Evolutionary conservation across 2,113 vertebrate species (phyloP).

Genomic region (Ammospiza caudacuta): DNA sequence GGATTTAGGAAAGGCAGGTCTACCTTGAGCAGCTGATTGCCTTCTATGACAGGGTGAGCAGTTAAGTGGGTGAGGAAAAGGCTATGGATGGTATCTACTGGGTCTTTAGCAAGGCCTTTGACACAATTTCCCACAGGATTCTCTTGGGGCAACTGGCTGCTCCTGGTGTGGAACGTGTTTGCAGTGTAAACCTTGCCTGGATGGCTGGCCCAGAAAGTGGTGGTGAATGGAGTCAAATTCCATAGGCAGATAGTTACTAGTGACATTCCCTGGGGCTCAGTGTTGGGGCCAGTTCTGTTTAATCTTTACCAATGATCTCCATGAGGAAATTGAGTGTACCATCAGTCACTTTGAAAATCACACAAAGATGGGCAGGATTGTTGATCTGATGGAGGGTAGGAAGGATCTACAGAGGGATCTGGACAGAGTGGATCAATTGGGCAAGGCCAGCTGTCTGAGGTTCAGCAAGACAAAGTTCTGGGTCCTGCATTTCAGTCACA

Average conservation of each 20-base stretch:
- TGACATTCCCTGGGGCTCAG: neutral
- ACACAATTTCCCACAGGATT: neutral
- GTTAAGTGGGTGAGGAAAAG: neutral
- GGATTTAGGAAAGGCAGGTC: neutral
- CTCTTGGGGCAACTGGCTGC: neutral
- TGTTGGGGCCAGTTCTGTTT: neutral
- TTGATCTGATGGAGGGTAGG: neutral
- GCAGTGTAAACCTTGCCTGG: neutral
- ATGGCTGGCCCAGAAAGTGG: neutral
- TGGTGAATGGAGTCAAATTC: neutral
- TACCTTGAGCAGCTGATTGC: neutral
- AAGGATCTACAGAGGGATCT: neutral
- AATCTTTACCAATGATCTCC: neutral
- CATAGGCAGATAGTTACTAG: rapidly evolving
- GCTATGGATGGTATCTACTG: neutral
- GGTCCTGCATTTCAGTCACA: neutral
- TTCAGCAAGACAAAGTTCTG: neutral
- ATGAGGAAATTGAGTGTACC: neutral
- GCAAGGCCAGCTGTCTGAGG: neutral
- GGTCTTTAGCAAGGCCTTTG: neutral
- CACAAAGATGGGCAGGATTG: neutral
- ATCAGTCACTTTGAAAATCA: neutral
- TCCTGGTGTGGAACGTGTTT: neutral
- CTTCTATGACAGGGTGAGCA: neutral
- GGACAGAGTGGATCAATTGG: neutral